phyloP scores from a whole-genome alignment of 2,113 vertebrate genomes.

The Albula glossodonta region DNA sequence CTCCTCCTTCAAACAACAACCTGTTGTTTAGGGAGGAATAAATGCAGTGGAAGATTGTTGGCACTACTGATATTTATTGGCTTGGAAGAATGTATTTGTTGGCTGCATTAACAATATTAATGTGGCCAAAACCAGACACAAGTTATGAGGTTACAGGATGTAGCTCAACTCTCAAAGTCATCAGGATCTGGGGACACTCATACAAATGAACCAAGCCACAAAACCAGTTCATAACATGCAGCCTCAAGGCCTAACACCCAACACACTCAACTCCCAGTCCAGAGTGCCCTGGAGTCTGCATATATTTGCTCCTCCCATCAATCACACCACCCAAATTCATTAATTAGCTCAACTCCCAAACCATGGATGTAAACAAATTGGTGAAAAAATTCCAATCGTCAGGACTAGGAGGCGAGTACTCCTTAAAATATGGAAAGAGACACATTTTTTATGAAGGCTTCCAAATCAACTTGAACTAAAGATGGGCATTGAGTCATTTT shows the following conservation, averaged over 20 bases:
- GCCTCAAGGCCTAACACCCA: not conserved
- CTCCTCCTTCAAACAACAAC: not conserved
- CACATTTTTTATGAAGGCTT: too few species aligned
- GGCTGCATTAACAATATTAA: not conserved
- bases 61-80: not conserved
- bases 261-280: too few species aligned
- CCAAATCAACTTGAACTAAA: too few species aligned
- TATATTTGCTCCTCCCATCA: too few species aligned
- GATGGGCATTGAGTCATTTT: not conserved
- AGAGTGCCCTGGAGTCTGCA: too few species aligned
- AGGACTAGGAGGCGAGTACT: too few species aligned
- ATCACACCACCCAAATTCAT: too few species aligned
- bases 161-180: slow-evolving; percentile 5
- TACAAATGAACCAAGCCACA: not conserved
- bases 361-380: too few species aligned
- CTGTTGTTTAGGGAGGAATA: not conserved
- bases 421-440: too few species aligned
- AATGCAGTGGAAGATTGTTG: not conserved
- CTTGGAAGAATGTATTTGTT: not conserved
- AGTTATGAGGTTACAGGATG: not conserved
- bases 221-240: not conserved
- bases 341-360: too few species aligned
- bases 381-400: too few species aligned
- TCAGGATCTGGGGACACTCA: not conserved
- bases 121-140: not conserved